phyloP scores from a whole-genome alignment of 2,797 vertebrate genomes.

The Pterois miles region DNA sequence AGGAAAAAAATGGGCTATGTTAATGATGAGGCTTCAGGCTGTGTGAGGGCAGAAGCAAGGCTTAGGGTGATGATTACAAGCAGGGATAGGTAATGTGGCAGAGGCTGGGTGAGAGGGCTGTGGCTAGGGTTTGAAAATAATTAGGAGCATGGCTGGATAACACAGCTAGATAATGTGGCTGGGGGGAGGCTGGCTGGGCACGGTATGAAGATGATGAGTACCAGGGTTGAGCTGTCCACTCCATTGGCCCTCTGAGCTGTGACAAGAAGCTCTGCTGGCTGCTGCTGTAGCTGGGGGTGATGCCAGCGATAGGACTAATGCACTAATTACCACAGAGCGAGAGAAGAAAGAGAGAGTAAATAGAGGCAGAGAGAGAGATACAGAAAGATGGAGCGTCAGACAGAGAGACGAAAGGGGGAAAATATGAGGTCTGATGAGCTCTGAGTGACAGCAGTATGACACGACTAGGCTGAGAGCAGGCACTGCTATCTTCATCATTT shows the following conservation, averaged over 20 bases:
- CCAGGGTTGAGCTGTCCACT: slow-evolving; percentile 84
- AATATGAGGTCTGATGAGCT: slow-evolving; percentile 53
- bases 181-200: slow-evolving; percentile 65
- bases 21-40: slow-evolving; percentile 73
- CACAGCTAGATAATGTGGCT: slow-evolving; percentile 76
- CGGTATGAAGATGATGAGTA: slow-evolving; percentile 78
- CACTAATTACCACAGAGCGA: slow-evolving; percentile 90
- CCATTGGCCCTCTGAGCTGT: slow-evolving; percentile 88
- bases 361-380: slow-evolving; percentile 60
- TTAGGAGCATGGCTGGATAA: slow-evolving; percentile 77
- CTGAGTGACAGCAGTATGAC: slow-evolving; percentile 83
- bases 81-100: slow-evolving; percentile 72
- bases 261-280: slow-evolving; percentile 90
- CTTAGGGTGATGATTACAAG: slow-evolving; percentile 75
- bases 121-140: slow-evolving; percentile 76
- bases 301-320: slow-evolving; percentile 85
- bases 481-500: slow-evolving; percentile 31
- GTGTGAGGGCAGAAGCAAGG: slow-evolving; percentile 50
- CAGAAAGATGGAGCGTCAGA: slow-evolving; percentile 37
- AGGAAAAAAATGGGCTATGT: slow-evolving; percentile 60
- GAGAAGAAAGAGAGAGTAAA: slow-evolving; percentile 66
- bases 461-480: slow-evolving; percentile 63
- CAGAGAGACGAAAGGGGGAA: slow-evolving; percentile 15
- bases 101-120: slow-evolving; percentile 71
- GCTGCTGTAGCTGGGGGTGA: slow-evolving; percentile 87